Percentiles rank a stretch among this genome's conserved stretches.
These are phyloP conservation scores for Pseudobourletiella spinata DNA, from an alignment of 1,140 invertebrate species.

Conservation along the genomic window DNA sequence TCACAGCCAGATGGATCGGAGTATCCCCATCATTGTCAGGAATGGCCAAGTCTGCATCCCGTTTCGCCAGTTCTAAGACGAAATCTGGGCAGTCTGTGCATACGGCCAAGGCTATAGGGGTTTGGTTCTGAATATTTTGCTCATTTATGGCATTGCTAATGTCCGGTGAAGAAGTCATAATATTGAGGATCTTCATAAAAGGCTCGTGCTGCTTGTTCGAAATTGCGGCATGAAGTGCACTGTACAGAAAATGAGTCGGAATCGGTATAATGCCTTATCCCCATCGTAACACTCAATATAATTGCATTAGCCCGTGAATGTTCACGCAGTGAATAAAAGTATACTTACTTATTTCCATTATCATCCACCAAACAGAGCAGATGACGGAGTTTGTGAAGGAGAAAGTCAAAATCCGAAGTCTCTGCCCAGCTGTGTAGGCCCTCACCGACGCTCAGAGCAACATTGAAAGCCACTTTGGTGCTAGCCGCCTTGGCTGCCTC, in stretches of 20 bases:
- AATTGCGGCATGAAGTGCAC: constrained; percentile 31
- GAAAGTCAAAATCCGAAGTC: constrained; percentile 28
- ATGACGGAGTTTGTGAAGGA: constrained; percentile 30
- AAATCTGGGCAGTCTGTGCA: constrained; percentile 14
- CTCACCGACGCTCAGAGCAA: constrained; percentile 28
- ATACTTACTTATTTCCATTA: constrained; percentile 31
- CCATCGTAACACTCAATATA: too few species aligned
- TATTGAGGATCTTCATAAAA: constrained; percentile 26
- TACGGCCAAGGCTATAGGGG: constrained; percentile 24
- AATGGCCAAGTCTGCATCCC: constrained; percentile 25
- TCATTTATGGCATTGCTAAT: constrained; percentile 23
- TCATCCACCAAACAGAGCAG: constrained; percentile 30
- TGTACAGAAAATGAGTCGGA: constrained; percentile 11
- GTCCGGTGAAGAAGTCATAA: constrained; percentile 21
- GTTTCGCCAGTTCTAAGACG: constrained; percentile 20
- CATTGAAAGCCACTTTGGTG: constrained; percentile 19
- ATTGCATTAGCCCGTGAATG: too few species aligned
- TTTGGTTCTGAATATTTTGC: constrained; percentile 20
- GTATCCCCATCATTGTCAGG: constrained; percentile 28
- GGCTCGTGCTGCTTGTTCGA: constrained; percentile 27
- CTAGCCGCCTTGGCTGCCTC: not conserved
- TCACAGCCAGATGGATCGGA: constrained; percentile 27
- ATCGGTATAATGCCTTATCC: not conserved
- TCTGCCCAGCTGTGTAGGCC: constrained; percentile 33
- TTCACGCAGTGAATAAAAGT: too few species aligned